Evolutionary conservation across 2,797 vertebrate species (phyloP).

Genomic region (Borostomias antarcticus): DNA sequence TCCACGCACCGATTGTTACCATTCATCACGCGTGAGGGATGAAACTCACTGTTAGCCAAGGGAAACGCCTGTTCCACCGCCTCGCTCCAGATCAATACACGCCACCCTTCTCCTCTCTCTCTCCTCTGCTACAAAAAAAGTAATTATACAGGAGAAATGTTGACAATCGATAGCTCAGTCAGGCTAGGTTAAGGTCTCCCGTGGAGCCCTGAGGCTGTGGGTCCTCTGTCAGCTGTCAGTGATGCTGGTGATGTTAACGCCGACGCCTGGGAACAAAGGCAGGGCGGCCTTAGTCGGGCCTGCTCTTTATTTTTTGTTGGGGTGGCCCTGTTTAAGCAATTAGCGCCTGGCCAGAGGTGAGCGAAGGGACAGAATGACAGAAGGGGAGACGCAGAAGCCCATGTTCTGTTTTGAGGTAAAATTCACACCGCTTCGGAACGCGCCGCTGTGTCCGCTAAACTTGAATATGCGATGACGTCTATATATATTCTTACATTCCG

Average conservation of each 20-base stretch:
- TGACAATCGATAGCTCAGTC: slow-evolving; percentile 88
- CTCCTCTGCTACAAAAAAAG: slow-evolving; percentile 79
- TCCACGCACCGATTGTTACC: slow-evolving; percentile 80
- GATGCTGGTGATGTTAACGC: slow-evolving; percentile 64
- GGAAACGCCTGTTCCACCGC: slow-evolving; percentile 86
- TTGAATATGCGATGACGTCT: background rate
- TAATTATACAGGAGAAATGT: slow-evolving; percentile 97
- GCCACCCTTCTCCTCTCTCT: slow-evolving; percentile 73
- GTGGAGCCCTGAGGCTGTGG: slow-evolving; percentile 53
- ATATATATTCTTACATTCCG: background rate
- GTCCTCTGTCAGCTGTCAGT: slow-evolving; percentile 76
- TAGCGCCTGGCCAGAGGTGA: slow-evolving; percentile 24
- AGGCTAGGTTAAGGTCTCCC: slow-evolving; percentile 80
- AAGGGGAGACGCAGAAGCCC: slow-evolving; percentile 17
- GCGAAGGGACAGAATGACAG: slow-evolving; percentile 19
- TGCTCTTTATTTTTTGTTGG: slow-evolving; percentile 51
- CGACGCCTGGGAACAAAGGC: slow-evolving; percentile 54
- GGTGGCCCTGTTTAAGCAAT: slow-evolving; percentile 51
- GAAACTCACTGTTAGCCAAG: slow-evolving; percentile 91
- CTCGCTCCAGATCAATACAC: slow-evolving; percentile 88
- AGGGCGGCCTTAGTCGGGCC: slow-evolving; percentile 37
- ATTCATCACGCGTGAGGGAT: slow-evolving; percentile 93
- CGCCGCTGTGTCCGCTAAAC: background rate
- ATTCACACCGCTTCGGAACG: background rate
- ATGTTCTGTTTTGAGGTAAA: background rate